These are phyloP conservation scores for Prosopocoilus inquinatus DNA, from an alignment of 2,888 invertebrate genomes.

Conservation along the genomic window DNA sequence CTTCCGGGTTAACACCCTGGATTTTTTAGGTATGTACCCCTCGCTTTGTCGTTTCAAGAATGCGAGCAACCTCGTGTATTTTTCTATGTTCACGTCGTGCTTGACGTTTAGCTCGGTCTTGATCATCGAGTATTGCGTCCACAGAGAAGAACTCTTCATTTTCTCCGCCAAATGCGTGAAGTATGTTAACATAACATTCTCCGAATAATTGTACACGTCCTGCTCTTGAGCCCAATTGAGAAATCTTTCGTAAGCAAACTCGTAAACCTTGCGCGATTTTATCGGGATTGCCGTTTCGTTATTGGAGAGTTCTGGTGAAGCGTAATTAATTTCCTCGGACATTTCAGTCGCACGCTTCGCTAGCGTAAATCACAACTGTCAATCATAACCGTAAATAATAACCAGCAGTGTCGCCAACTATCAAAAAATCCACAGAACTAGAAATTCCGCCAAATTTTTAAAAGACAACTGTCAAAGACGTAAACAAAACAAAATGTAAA, in stretches of 20 bases:
- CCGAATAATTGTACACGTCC: constrained; percentile 1
- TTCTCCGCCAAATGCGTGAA: constrained; percentile 1
- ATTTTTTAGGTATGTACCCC: constrained; percentile 15
- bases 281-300: too few relatives aligned
- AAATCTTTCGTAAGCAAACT: constrained; percentile 11
- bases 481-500: too few relatives aligned
- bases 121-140: constrained; percentile 12
- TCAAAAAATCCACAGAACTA: too few relatives aligned
- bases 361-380: too few relatives aligned
- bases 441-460: too few relatives aligned
- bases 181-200: constrained; percentile 3
- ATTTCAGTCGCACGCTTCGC: too few relatives aligned
- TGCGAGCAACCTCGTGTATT: constrained; percentile 8
- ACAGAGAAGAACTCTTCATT: background rate
- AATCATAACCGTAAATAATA: too few relatives aligned
- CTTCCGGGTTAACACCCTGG: too few relatives aligned
- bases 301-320: too few relatives aligned
- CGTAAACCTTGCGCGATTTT: constrained; percentile 4
- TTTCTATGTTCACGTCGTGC: constrained; percentile 13
- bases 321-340: too few relatives aligned
- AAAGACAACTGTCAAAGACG: too few relatives aligned
- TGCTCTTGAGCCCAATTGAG: constrained; percentile 6
- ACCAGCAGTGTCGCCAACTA: too few relatives aligned
- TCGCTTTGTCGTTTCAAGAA: constrained; percentile 13
- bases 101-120: constrained; percentile 11